A percentile compares a stretch with the other conserved stretches of the same genome.
These are phyloP conservation scores for Carpatolechia fugitivella DNA, from an alignment of 2,888 invertebrate species.

Conservation along the genomic window DNA sequence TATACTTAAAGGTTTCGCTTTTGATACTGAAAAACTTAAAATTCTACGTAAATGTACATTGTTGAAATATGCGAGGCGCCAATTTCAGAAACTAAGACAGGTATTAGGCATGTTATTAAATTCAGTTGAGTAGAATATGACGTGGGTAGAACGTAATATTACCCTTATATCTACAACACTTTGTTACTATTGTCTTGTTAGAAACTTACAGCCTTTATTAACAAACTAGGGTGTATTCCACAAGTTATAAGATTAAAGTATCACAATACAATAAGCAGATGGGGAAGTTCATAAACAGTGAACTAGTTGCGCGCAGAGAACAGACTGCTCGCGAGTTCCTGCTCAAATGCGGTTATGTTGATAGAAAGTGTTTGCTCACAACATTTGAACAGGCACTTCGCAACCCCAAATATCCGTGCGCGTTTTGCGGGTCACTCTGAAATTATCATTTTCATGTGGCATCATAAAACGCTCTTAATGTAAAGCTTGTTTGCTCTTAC, in stretches of 20 bases:
- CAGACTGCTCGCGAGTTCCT: constrained; percentile 6
- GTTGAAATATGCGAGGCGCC: no score
- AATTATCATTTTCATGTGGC: constrained; percentile 45
- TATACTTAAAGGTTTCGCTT: no score
- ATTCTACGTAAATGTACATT: no score
- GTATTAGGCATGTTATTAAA: no score
- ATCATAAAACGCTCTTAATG: constrained; percentile 59
- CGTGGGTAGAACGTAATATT: background rate
- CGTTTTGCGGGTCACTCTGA: constrained; percentile 11
- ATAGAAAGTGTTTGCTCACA: constrained; percentile 40
- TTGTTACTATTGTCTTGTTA: background rate
- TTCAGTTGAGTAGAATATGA: background rate
- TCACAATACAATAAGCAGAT: constrained; percentile 1
- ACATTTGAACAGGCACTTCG: constrained; percentile 45
- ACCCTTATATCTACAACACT: background rate
- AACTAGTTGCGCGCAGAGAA: background rate
- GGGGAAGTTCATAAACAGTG: background rate
- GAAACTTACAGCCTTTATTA: background rate
- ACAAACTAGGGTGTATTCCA: background rate
- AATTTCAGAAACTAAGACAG: no score
- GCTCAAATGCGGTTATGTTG: background rate
- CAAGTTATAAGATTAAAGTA: constrained; percentile 1
- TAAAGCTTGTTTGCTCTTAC: constrained; percentile 59
- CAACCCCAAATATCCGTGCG: constrained; percentile 5
- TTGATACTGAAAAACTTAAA: no score